Evolutionary conservation across 2,113 vertebrate species (phyloP).

Genomic region (Tapirus terrestris): DNA sequence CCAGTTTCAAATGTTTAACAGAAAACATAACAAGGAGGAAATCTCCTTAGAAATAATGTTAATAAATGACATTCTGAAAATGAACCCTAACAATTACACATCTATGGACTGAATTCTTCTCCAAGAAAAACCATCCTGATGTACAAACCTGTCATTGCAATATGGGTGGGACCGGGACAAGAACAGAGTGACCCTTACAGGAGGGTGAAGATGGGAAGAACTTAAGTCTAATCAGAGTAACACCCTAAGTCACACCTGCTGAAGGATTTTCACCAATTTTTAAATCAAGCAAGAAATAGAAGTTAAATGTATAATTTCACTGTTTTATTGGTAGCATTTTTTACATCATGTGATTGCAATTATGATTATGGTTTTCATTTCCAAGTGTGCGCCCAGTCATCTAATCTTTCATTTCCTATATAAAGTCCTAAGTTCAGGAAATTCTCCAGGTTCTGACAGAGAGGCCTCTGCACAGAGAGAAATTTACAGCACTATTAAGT

Average conservation of each 20-base stretch:
- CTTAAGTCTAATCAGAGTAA: neutral
- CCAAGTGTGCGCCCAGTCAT: neutral
- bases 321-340: neutral
- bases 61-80: neutral
- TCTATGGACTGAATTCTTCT: neutral
- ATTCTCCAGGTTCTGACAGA: neutral
- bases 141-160: too few relatives aligned
- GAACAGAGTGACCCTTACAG: rapidly evolving
- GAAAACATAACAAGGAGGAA: neutral
- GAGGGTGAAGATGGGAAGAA: rapidly evolving
- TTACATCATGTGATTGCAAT: neutral
- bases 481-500: neutral
- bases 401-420: neutral
- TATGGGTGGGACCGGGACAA: neutral
- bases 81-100: neutral
- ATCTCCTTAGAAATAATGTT: neutral
- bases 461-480: neutral
- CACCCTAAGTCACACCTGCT: neutral
- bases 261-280: neutral
- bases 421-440: neutral
- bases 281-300: neutral
- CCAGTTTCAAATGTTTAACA: neutral
- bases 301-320: neutral
- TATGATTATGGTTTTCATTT: neutral
- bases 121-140: neutral